Conservation (phyloP, 2,888 invertebrate species). For the Disparrhopalites patrizii region DNA sequence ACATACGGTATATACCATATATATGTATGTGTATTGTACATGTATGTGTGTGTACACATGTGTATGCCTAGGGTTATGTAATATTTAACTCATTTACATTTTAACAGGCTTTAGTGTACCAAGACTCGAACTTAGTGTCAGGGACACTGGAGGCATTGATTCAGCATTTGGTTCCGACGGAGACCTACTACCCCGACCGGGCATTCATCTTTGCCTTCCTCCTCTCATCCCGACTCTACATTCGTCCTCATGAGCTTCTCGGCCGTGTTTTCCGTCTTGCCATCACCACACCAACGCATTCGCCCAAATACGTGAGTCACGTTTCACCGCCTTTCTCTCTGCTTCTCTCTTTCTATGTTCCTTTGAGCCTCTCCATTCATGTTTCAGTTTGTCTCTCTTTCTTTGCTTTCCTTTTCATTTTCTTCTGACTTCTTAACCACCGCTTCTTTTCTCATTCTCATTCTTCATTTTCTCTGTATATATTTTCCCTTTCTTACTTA, state of each 20-base stretch:
- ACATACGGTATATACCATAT: neutral
- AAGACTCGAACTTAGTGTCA: conserved; percentile 59
- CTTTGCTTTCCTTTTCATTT: neutral
- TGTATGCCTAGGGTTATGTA: neutral
- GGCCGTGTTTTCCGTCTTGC: conserved; percentile 51
- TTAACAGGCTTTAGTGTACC: conserved; percentile 20
- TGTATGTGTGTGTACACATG: neutral
- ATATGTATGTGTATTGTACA: no score
- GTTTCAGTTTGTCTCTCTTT: neutral
- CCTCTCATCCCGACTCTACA: conserved; percentile 84
- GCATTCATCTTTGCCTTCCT: conserved; percentile 90
- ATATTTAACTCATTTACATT: neutral
- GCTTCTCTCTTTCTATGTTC: neutral
- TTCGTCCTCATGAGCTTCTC: conserved; percentile 86
- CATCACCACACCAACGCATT: conserved; percentile 30
- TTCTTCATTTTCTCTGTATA: conserved; percentile 1
- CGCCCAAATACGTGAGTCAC: conserved; percentile 36
- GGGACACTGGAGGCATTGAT: conserved; percentile 82
- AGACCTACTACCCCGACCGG: conserved; percentile 78
- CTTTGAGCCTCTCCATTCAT: neutral
- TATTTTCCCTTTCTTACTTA: neutral
- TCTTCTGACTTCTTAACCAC: neutral
- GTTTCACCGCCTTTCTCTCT: conserved; percentile 15
- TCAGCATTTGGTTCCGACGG: conserved; percentile 86
- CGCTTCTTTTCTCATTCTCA: neutral